Base-by-base conservation (phyloP, 2,888 invertebrate species). In the Diaprepes abbreviatus region DNA sequence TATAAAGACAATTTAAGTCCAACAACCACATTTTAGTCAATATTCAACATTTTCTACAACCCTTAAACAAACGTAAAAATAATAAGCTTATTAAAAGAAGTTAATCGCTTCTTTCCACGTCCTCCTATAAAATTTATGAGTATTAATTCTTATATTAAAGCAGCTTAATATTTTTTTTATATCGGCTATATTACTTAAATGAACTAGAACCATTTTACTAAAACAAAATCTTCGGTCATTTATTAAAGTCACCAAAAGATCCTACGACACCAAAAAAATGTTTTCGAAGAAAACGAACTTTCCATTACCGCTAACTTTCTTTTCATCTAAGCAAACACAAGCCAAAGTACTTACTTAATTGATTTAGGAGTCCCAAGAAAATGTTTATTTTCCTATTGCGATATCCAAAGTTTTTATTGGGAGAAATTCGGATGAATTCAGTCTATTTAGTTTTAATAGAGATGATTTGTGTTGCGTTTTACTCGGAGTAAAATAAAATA, bases 261-360 rank as follows among this genome's bases (percentile, higher is more conserved):
- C 50, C 36, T 7, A 17, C 24, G 12, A 14, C 50, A 28, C 14
- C 21, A 62, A 62, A 60, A 59, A 50, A 50, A 48, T 62, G 62
- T 62, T 62, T 62, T 62, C 45, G 17, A 62, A 31, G 43, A 50
- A 62, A 62, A 50, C 36, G 62, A 62, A 50, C 21, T 35, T 62
- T 62, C 62, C 62, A 48, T 62, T 62, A 50, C 43, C 17, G 48
- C 35, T n/a, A 50, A 62, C 50, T 62, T 62, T 50, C 62, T 50
- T 62, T 62, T 50, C 57, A 57, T 57, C 50, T 36, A 50, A 62
- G 48, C 62, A 62, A 50, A 62, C 36, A 62, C 50, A n/a, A 33
- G 50, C 50, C 62, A n/a, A 50, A 62, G 62, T 62, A 62, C 62
- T 62, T 50, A 21, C 62, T 62, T 62, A 62, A 62, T 62, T 62